These are phyloP conservation scores for Brenthis hecate DNA, from an alignment of 2,888 invertebrate genomes.

Conservation along the genomic window DNA sequence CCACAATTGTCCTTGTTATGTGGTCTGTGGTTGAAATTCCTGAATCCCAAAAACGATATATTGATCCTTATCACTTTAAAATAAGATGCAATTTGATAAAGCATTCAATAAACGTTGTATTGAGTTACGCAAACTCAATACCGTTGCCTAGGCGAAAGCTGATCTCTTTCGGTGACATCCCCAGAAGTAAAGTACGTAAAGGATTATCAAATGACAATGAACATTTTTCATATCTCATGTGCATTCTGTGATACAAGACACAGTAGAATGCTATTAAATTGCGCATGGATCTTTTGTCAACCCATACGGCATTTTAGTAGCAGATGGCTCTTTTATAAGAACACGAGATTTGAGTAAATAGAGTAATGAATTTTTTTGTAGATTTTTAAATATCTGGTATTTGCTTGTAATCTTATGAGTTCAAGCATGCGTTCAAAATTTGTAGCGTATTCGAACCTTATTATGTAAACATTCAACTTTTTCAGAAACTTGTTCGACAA, in stretches of 20 bases:
- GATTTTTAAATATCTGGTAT: constrained; percentile 28
- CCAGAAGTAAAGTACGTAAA: constrained; percentile 70
- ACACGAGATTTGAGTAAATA: constrained; percentile 57
- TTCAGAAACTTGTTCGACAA: too few species aligned
- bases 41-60: constrained; percentile 18
- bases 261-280: constrained; percentile 80
- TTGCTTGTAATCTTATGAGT: constrained; percentile 17
- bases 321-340: constrained; percentile 69
- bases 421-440: constrained; percentile 7
- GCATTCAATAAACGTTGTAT: constrained; percentile 61
- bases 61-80: constrained; percentile 25
- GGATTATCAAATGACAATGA: constrained; percentile 81
- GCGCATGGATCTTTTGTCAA: constrained; percentile 76
- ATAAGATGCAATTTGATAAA: constrained; percentile 31
- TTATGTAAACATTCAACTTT: too few species aligned
- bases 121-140: constrained; percentile 79
- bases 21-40: constrained; percentile 69
- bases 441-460: constrained; percentile 1
- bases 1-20: constrained; percentile 70
- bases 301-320: constrained; percentile 76
- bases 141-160: constrained; percentile 77
- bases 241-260: constrained; percentile 62
- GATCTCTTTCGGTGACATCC: constrained; percentile 80
- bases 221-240: constrained; percentile 58
- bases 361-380: constrained; percentile 47